Evolutionary conservation across 2,888 invertebrate genomes (phyloP), one percentile per base, ranked within the genome.

Genomic region (Polydrusus pterygomalis): DNA sequence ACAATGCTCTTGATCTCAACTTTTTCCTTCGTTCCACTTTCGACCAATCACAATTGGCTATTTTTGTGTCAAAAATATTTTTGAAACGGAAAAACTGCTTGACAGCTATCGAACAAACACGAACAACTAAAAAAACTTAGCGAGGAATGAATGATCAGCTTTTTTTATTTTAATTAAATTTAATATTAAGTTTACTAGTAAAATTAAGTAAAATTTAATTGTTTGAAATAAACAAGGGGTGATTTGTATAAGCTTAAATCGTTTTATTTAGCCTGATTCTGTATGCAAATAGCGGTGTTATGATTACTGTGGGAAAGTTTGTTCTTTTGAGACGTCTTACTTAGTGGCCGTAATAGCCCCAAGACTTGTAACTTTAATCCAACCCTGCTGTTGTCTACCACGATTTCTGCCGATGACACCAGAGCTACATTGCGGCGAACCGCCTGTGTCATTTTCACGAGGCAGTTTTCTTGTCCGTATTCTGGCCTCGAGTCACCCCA

Each of bases 361-460:
- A 72, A 72, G 72, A 76, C 69, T 67, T 76, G 54, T 67, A 72
- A 77, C 74, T 77, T 73, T 70, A 77, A 67, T 74, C 70, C 74
- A 51, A 40, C 65, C 74, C 74, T 77, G 77, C 63, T 51, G 77
- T 56, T 71, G 77, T 74, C 77, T 77, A 74, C 77, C 74, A 74
- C 74, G 70, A 70, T 68, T 68, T 73, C 78, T 79, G 77, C 54
- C 62, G 69, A 75, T 76, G 79, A 79, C 79, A 79, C 75, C 75
- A 72, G 58, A 70, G 76, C 67, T 64, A 64, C 69, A 64, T 54
- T 72, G 75, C 75, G 73, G 77, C 77, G 73, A 72, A 76, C 77
- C 79, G 77, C 75, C 72, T 72, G 67, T 78, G 79, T 79, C 79
- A 79, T 77, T 79, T 75, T 70, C 79, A 78, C 75, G 63, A 76